Conservation (phyloP, 2,888 invertebrate genomes). For the Ormyrus rosae region DNA sequence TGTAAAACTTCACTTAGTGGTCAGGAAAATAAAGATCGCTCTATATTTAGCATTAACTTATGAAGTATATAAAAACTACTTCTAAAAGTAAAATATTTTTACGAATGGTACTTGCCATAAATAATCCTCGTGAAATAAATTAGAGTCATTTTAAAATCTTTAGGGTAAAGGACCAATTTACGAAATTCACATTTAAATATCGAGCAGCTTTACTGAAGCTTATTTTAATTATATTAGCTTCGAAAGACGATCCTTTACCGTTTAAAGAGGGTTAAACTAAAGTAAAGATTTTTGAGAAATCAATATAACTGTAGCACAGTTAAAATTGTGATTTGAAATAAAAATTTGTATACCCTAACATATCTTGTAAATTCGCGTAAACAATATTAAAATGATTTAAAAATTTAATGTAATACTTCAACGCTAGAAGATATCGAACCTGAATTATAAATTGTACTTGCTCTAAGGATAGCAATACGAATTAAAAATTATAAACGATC, state of each 20-base stretch:
- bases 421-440: background rate
- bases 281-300: background rate
- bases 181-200: too few relatives aligned
- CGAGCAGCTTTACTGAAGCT: too few relatives aligned
- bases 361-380: conserved; percentile 22
- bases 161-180: too few relatives aligned
- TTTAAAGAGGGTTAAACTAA: too few relatives aligned
- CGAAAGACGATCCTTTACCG: too few relatives aligned
- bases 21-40: conserved; percentile 10
- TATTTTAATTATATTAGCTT: too few relatives aligned
- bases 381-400: background rate
- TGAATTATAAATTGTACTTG: background rate
- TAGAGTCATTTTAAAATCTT: too few relatives aligned
- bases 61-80: too few relatives aligned
- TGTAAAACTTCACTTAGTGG: conserved; percentile 20
- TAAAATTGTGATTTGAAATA: background rate
- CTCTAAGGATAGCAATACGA: background rate
- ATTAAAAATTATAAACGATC: background rate
- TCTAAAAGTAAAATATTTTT: too few relatives aligned
- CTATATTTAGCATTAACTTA: too few relatives aligned
- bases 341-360: conserved; percentile 24
- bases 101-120: too few relatives aligned
- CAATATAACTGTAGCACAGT: background rate
- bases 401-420: background rate
- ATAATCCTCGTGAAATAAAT: background rate